phyloP scores from a whole-genome alignment of 2,113 vertebrate genomes.

The Panurus biarmicus region DNA sequence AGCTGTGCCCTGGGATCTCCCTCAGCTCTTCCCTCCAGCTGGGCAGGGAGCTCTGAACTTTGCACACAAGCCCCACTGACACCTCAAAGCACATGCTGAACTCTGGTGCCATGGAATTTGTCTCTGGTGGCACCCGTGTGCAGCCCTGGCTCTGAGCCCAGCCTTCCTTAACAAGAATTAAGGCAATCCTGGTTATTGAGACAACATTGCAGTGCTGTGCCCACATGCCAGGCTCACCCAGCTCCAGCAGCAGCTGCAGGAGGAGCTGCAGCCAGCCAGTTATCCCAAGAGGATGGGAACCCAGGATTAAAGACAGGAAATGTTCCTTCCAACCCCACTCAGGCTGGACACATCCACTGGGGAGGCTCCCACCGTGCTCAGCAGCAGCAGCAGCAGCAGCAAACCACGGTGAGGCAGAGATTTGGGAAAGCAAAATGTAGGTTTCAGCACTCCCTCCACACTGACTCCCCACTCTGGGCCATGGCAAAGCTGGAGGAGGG shows the following conservation, averaged over 20 bases:
- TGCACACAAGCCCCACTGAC: background rate
- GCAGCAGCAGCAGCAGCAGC: background rate
- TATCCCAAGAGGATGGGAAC: background rate
- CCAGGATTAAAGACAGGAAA: background rate
- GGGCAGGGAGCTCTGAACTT: background rate
- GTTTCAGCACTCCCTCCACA: background rate
- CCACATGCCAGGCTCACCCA: background rate
- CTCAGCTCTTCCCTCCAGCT: background rate
- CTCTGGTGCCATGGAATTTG: background rate
- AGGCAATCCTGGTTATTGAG: background rate
- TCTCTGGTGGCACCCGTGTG: background rate
- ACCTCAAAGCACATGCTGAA: background rate
- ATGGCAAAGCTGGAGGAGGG: background rate
- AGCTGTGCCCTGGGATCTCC: background rate
- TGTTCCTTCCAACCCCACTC: background rate
- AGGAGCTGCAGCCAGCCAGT: background rate
- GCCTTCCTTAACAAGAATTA: background rate
- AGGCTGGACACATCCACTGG: background rate
- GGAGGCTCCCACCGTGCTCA: background rate
- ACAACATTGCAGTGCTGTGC: background rate
- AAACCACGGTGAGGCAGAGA: fast-evolving
- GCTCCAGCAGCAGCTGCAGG: background rate
- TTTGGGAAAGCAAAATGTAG: background rate
- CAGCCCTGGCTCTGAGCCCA: background rate
- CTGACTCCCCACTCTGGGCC: background rate